Conservation (phyloP, 2,888 invertebrate genomes). For the Pocota personata region DNA sequence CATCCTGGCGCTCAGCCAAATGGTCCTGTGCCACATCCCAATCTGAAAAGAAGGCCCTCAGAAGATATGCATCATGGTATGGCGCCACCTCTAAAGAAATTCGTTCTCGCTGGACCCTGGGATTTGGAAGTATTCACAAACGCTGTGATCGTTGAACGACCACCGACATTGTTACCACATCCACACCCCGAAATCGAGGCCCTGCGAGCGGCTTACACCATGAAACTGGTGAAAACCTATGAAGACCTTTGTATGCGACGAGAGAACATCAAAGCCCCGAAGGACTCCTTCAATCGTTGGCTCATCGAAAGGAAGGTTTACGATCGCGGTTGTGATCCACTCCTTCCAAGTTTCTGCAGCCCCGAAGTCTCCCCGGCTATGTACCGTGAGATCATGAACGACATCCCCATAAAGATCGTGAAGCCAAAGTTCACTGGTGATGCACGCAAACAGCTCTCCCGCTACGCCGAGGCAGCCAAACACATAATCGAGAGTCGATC, state of each 20-base stretch:
- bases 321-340: conserved; percentile 94
- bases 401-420: conserved; percentile 97
- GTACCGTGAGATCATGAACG: conserved; percentile 99
- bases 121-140: conserved; percentile 97
- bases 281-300: conserved; percentile 98
- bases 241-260: conserved; percentile 97
- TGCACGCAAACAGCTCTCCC: conserved; percentile 95
- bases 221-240: conserved; percentile 94
- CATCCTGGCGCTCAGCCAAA: conserved; percentile 81
- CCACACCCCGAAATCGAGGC: conserved; percentile 97
- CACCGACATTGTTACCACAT: conserved; percentile 92
- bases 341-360: conserved; percentile 95
- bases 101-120: conserved; percentile 95
- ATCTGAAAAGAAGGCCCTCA: conserved; percentile 81
- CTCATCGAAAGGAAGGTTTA: conserved; percentile 96
- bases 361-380: conserved; percentile 96
- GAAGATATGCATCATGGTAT: conserved; percentile 80
- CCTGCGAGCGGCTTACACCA: conserved; percentile 91
- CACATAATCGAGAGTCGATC: conserved; percentile 97
- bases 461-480: conserved; percentile 98
- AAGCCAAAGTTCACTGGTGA: conserved; percentile 97
- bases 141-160: conserved; percentile 91
- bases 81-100: conserved; percentile 92
- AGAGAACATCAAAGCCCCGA: conserved; percentile 96
- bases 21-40: conserved; percentile 76